phyloP scores from a whole-genome alignment of 2,888 invertebrate genomes.

The Choristoneura rosaceana region DNA sequence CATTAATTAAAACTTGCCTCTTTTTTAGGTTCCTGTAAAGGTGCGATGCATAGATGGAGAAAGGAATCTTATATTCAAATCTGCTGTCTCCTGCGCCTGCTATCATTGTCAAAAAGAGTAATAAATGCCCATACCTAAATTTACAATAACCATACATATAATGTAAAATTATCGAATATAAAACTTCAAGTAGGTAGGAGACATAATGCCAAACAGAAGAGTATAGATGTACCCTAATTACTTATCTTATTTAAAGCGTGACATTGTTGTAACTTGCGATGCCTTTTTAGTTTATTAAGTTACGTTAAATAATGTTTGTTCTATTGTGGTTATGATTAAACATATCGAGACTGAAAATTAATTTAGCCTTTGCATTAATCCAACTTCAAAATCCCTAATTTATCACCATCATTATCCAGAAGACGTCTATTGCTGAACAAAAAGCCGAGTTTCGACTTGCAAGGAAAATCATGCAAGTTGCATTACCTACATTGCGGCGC shows the following conservation, averaged over 20 bases:
- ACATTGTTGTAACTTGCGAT: constrained; percentile 35
- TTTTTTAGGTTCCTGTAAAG: constrained; percentile 88
- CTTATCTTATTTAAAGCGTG: constrained; percentile 23
- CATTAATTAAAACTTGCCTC: constrained; percentile 27
- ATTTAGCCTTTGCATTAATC: neutral
- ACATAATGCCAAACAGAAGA: neutral
- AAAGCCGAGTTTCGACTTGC: too few species aligned
- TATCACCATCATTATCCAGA: neutral
- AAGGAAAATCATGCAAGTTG: too few species aligned
- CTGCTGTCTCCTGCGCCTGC: constrained; percentile 93
- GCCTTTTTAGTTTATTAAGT: constrained; percentile 10
- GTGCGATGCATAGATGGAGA: constrained; percentile 92
- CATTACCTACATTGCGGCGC: too few species aligned
- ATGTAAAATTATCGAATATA: neutral
- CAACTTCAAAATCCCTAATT: too few species aligned
- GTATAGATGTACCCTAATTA: neutral
- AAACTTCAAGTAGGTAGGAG: neutral
- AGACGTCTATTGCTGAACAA: too few species aligned
- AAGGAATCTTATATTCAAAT: constrained; percentile 92
- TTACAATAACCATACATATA: neutral
- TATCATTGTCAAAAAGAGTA: constrained; percentile 93
- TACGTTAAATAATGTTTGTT: neutral
- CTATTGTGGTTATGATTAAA: constrained; percentile 48
- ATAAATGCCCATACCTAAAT: constrained; percentile 33
- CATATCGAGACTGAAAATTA: constrained; percentile 49